Evolutionary conservation across 1,140 invertebrate genomes (phyloP), one percentile per base, ranked within the genome.

Genomic region (Drosophila pandora): DNA sequence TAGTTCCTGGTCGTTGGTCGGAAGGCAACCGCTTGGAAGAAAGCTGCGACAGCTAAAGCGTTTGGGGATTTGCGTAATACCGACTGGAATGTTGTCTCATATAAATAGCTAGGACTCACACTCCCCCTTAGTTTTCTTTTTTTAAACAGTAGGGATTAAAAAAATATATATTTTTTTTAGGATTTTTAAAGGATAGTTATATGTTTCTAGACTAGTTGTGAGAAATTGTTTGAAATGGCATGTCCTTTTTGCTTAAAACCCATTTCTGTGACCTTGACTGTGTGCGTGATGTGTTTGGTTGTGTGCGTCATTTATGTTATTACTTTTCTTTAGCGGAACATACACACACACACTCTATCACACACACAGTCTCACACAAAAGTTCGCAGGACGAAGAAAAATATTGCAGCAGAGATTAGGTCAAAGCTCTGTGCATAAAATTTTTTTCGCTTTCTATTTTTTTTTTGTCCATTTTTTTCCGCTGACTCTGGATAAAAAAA

Each of bases 351-450:
- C 64, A 70, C 60, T 62, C 54, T 54, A 47, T 57, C 17, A 17
- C 17, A 65, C 76, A 78, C 64, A 70, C 60, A 65, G 54, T 54
- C 52, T 57, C 34, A 61, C n/a, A 32, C 52, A 70, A 25, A 21
- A 17, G 23, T 43, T 43, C 41, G 49, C 25, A 32, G 60, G 28
- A 80, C 81, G 62, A 87, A 68, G 39, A 80, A 74, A 87, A 85
- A 85, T 85, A 85, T 85, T 85, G 82, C 81, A 87, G 74, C 82
- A 81, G 82, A 85, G 81, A 87, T 85, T 85, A 87, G 81, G 81
- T 85, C 81, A 85, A 85, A 85, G 81, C 81, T 85, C 81, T 87
- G 68, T 87, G 81, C 76, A 83, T 79, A 67, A 79, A 65, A 82
- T 59, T 55, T 67, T 67, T 75, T 64, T 52, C 50, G 6, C 13